Conservation (phyloP, 1,140 invertebrate genomes). For the Phthorimaea operculella region DNA sequence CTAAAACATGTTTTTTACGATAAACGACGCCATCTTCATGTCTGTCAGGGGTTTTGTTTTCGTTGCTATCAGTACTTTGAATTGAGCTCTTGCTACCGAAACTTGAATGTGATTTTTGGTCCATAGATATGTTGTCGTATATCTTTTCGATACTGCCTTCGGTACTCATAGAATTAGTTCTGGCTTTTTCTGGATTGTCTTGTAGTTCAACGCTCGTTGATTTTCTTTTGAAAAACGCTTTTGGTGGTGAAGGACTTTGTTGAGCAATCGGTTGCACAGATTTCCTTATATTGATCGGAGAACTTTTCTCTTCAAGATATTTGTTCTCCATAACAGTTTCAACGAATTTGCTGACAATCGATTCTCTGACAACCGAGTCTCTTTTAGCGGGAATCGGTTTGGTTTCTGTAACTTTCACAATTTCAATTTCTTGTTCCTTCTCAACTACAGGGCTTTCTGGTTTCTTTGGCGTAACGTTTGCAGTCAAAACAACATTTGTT, state of each 20-base stretch:
- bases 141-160: conserved; percentile 57
- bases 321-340: conserved; percentile 33
- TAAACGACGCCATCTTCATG: conserved; percentile 57
- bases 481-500: conserved; percentile 72
- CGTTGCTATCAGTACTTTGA: conserved; percentile 63
- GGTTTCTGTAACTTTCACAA: conserved; percentile 37
- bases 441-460: conserved; percentile 43
- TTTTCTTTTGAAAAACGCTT: conserved; percentile 56
- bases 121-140: conserved; percentile 60
- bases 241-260: conserved; percentile 48
- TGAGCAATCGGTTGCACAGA: conserved; percentile 25
- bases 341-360: conserved; percentile 25
- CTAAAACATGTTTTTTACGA: conserved; percentile 44
- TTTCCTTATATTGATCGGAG: conserved; percentile 25
- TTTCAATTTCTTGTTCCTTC: conserved; percentile 41
- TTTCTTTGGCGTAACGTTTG: conserved; percentile 64
- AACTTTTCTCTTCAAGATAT: conserved; percentile 30
- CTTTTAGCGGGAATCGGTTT: conserved; percentile 26
- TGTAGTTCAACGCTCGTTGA: conserved; percentile 46
- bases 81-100: conserved; percentile 67
- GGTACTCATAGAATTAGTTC: conserved; percentile 54
- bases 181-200: conserved; percentile 46
- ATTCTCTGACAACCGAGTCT: conserved; percentile 18
- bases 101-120: conserved; percentile 59
- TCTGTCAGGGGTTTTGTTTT: conserved; percentile 47